Percentiles rank a stretch among this genome's conserved stretches.
phyloP scores from a whole-genome alignment of 1,140 invertebrate species.

The Brachionus paranguensis region DNA sequence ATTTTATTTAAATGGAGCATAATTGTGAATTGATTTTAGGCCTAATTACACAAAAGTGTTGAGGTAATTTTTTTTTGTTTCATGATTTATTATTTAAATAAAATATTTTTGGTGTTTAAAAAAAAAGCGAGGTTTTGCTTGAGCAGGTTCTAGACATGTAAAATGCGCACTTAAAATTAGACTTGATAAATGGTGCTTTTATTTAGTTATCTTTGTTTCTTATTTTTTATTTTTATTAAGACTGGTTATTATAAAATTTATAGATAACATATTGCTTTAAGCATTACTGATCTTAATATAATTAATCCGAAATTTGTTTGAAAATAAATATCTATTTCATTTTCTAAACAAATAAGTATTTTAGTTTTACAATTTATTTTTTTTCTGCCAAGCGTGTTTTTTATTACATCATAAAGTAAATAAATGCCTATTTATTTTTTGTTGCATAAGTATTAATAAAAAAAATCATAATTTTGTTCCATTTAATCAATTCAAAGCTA shows the following conservation, averaged over 20 bases:
- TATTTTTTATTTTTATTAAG: neutral
- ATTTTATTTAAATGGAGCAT: slow-evolving; percentile 43
- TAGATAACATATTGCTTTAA: neutral
- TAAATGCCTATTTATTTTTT: neutral
- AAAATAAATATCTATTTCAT: neutral
- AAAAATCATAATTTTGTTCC: slow-evolving; percentile 22
- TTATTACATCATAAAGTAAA: neutral
- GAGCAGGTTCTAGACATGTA: neutral
- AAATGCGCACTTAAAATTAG: neutral
- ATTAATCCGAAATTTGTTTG: neutral
- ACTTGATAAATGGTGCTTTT: neutral
- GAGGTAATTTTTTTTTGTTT: neutral
- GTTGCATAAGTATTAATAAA: neutral
- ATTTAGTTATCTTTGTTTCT: neutral
- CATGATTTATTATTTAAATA: neutral
- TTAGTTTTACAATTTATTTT: neutral
- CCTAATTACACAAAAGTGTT: slow-evolving; percentile 38
- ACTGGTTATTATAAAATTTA: neutral
- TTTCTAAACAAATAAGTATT: neutral
- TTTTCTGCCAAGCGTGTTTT: neutral
- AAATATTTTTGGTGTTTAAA: neutral
- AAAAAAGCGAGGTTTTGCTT: neutral
- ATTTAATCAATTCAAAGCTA: slow-evolving; percentile 18
- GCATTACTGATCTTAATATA: neutral
- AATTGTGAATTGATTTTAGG: slow-evolving; percentile 43